Percentiles rank a stretch among this genome's conserved stretches.
phyloP scores from a whole-genome alignment of 2,888 invertebrate genomes.

The Acleris sparsana region DNA sequence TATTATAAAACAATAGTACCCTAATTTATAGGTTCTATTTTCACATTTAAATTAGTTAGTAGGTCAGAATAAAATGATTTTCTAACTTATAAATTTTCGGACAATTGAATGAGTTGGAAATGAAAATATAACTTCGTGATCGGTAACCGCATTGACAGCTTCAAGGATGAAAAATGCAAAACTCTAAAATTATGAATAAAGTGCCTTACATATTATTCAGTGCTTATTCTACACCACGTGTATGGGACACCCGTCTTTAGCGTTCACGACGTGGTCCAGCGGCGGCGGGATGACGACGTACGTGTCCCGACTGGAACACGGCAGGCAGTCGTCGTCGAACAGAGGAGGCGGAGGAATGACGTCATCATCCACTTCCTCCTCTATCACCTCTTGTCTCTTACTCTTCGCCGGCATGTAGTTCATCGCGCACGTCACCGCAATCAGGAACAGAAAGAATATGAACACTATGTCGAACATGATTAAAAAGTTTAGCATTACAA shows the following conservation, averaged over 20 bases:
- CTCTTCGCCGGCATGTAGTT: constrained; percentile 89
- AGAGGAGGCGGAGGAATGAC: constrained; percentile 79
- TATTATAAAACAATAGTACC: too few species aligned
- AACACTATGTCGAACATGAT: constrained; percentile 95
- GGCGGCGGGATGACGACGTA: constrained; percentile 80
- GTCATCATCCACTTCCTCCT: constrained; percentile 76
- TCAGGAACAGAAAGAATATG: constrained; percentile 93
- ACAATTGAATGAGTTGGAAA: too few species aligned
- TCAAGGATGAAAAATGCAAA: too few species aligned
- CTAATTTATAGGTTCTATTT: too few species aligned
- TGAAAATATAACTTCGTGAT: too few species aligned
- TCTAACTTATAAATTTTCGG: too few species aligned
- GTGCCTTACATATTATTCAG: constrained; percentile 69
- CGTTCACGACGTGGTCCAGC: constrained; percentile 60
- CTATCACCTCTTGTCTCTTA: constrained; percentile 75
- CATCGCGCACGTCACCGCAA: constrained; percentile 91
- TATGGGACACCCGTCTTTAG: constrained; percentile 77
- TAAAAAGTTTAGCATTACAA: constrained; percentile 93
- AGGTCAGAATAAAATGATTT: too few species aligned
- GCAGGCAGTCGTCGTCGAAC: constrained; percentile 61
- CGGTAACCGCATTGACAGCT: too few species aligned
- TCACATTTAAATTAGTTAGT: too few species aligned
- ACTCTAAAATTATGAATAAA: neutral
- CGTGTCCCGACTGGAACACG: constrained; percentile 69
- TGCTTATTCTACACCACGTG: constrained; percentile 78